Evolutionary conservation across 2,888 invertebrate species (phyloP).

Genomic region (Polydrusus tereticollis): DNA sequence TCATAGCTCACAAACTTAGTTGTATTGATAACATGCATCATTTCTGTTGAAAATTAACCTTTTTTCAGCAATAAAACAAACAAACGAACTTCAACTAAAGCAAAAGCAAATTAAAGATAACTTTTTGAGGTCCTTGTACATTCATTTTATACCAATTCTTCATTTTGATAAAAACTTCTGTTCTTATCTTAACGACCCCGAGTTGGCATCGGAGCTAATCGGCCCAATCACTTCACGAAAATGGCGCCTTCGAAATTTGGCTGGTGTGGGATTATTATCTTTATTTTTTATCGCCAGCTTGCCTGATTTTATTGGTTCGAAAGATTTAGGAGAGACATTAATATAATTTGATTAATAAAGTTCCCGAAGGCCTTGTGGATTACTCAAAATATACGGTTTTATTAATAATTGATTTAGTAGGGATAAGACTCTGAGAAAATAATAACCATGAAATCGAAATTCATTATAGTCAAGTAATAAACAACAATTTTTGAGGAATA

Average conservation of each 20-base stretch:
- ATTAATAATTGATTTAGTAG: not conserved
- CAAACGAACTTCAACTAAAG: not conserved
- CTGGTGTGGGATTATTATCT: constrained; percentile 33
- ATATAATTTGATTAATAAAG: constrained; percentile 9
- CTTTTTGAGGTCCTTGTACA: not conserved
- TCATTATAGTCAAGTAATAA: not conserved
- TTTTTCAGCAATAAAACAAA: not conserved
- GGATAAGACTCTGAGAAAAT: not conserved
- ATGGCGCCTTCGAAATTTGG: constrained; percentile 27
- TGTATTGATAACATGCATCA: no score
- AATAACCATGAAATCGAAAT: not conserved
- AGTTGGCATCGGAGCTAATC: constrained; percentile 21
- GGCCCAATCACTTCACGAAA: constrained; percentile 32
- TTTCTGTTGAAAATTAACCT: no score
- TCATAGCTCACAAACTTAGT: no score
- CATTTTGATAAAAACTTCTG: constrained; percentile 4
- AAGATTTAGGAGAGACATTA: constrained; percentile 25
- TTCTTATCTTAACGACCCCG: constrained; percentile 5
- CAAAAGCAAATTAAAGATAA: not conserved
- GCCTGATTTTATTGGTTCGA: constrained; percentile 28
- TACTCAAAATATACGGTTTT: not conserved
- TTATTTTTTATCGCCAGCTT: constrained; percentile 37
- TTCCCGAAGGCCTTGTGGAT: not conserved
- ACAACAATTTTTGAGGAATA: no score
- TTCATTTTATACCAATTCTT: not conserved